Base-by-base conservation (phyloP, 2,888 invertebrate genomes). In the Lasiommata megera region DNA sequence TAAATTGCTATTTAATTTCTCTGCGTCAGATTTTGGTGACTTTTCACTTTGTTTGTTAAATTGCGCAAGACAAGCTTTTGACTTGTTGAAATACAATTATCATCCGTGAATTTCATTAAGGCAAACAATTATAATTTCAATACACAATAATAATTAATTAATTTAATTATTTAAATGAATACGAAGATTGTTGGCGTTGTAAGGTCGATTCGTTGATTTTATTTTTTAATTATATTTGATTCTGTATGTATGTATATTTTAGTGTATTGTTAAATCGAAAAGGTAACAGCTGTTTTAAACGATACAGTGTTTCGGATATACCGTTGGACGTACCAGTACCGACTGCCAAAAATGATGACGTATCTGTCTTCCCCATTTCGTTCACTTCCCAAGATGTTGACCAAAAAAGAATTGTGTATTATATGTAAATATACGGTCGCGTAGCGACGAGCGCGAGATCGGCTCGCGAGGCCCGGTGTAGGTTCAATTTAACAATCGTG, bases 311-410 rank as follows among this genome's bases (percentile, higher is more conserved):
- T 54, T 60, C 48, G 57, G 37, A 57, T 57, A 52, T 54, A 37
- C 54, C 46, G 36, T 55, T 31, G 31, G 17, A 52, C 11, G 36
- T 52, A 60, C 51, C 60, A 54, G 43, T 54, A 55, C 60, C 57
- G 57, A 60, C 60, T 62, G 60, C 62, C 62, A 62, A 62, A 62
- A 60, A 60, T 43, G 23, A 44, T 57, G 47, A 55, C 59, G 57
- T 54, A 60, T 53, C 53, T 55, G 60, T 77, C 70, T 75, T 73
- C 73, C n/a, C 72, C 71, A 71, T 75, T 75, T 69, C 70, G 74
- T 78, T 80, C 72, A 76, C 66, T 82, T 79, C 77, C 81, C 80
- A 82, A 84, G 84, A 81, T 73, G 74, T 78, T 82, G 87, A 87
- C 87, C 87, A 85, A 87, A 84, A 80, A 81, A 60, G 86, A 84